Evolutionary conservation across 2,888 invertebrate genomes (phyloP), one percentile per base, ranked within the genome.

Genomic region (Heteromyza rotundicornis): DNA sequence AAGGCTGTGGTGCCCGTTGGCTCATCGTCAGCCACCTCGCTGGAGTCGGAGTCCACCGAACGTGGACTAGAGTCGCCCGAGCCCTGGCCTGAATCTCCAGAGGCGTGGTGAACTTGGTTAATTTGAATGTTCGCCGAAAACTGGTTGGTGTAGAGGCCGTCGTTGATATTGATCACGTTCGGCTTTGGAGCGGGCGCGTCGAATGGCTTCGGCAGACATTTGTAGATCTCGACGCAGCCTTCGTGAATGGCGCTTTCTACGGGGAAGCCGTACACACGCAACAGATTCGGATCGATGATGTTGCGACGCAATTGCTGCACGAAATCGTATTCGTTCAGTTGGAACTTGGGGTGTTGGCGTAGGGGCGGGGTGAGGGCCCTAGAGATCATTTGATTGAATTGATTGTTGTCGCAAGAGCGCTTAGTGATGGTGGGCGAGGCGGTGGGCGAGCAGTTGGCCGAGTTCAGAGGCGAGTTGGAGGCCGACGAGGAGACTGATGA

Each of bases 211-310:
- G 86, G 86, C 72, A 86, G 82, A 59, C 86, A 85, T 73, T 89
- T 88, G 76, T 87, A 88, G 59, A 90, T 87, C 69, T 89, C 86
- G 5, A 88, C 89, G 71, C 86, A 85, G 40, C 87, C 87, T 1
- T 88, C 88, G 67, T 86, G 85, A 10, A 85, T 80, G 54, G 85
- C 85, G 66, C 88, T 87, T 71, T 89, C 89, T 7, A 91, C 84
- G 0, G 94, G 93, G 75, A 89, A 93, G 1, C 93, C 92, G 66
- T 89, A 85, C 12, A 86, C 85, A 69, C 88, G 84, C 81, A 92
- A 84, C 63, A 89, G 86, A 68, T 88, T 86, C 7, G 85, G 84
- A 22, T 86, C 86, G 54, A 92, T 84, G 19, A 89, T 76, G 80
- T 91, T 90, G 60, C 86, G 85, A 1, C 85, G 85, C 53, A 93